Base-by-base conservation (phyloP, 1,140 invertebrate genomes). In the Penaeus japonicus region DNA sequence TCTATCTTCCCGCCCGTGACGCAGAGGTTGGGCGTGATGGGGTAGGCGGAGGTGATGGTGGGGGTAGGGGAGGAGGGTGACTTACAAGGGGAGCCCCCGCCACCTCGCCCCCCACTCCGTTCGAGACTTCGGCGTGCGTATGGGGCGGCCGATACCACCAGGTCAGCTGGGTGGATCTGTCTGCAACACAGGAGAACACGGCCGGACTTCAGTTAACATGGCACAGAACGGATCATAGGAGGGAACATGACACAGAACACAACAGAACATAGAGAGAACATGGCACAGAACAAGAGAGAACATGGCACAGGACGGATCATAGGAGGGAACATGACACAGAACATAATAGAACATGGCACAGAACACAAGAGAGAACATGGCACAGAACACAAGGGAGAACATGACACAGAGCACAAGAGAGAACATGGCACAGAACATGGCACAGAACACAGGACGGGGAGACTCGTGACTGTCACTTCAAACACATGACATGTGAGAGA, bases 1-100 rank as follows among this genome's bases (percentile, higher is more conserved):
- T 86, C 89, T 27, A 89, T 89, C 70, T 89, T 89, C 18, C 89
- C 89, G 27, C 59, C 84, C 47, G 84, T 89, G 30, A 89, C 89
- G 65, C 89, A 89, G 20, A 89, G 75, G 84, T 89, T 89, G 39
- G 89, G 89, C 18, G 84, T 82, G 32, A 79, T 86, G 79, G 84
- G 89, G 84, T 89, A 89, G 79, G 89, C 89, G 79, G 65, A 83
- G 80, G 80, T 75, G 84, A 80, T 30, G 65, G 54, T 57, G 57
- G 84, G 55, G 65, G 84, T 53, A 2, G 82, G 24, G 73, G 77
- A 54, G 77, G 83, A 80, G 27, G 57, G 55, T 32, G 77, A 57
- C 83, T 80, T 79, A 35, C 83, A 62, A 39, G 57, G 75, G 32
- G 88, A 62, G 35, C n/a, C 27, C 22, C 53, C 39, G 17, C 73